A percentile compares a stretch with the other conserved stretches of the same genome.
Conservation (phyloP, 1,140 invertebrate species). For the Hestina assimilis region DNA sequence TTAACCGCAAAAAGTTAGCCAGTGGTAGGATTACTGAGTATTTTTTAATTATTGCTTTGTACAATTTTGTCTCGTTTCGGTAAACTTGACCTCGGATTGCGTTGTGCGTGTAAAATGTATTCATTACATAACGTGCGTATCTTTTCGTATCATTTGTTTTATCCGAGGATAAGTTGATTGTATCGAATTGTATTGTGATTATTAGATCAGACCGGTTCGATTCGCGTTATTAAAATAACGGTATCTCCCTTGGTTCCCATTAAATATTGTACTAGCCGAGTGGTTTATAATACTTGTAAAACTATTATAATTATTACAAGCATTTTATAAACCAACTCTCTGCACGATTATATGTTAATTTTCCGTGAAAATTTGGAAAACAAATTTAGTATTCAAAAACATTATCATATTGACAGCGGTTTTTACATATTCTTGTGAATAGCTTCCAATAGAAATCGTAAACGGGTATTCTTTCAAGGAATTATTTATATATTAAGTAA, state of each 20-base stretch:
- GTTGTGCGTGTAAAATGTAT: conserved; percentile 21
- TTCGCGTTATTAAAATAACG: background rate
- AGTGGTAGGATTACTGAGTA: too few species aligned
- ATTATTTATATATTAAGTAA: conserved; percentile 11
- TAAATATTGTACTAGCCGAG: background rate
- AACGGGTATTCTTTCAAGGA: conserved; percentile 15
- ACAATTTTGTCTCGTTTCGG: background rate
- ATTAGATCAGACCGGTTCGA: conserved; percentile 3
- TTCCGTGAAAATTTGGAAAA: conserved; percentile 13
- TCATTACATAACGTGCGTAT: conserved; percentile 20
- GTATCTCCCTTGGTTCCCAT: background rate
- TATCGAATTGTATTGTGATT: background rate
- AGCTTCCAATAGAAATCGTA: conserved; percentile 19
- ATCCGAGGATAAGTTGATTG: conserved; percentile 12
- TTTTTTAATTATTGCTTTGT: conserved; percentile 2
- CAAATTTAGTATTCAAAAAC: conserved; percentile 28
- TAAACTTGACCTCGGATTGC: conserved; percentile 25
- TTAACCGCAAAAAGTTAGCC: background rate
- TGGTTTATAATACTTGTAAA: background rate
- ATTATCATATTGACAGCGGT: conserved; percentile 47
- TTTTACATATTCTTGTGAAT: conserved; percentile 26
- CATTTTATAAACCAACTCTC: too few species aligned
- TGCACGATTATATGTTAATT: too few species aligned
- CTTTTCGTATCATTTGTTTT: conserved; percentile 5
- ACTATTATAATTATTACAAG: too few species aligned